phyloP scores from a whole-genome alignment of 1,140 invertebrate species.

The Drosophila bocki region DNA sequence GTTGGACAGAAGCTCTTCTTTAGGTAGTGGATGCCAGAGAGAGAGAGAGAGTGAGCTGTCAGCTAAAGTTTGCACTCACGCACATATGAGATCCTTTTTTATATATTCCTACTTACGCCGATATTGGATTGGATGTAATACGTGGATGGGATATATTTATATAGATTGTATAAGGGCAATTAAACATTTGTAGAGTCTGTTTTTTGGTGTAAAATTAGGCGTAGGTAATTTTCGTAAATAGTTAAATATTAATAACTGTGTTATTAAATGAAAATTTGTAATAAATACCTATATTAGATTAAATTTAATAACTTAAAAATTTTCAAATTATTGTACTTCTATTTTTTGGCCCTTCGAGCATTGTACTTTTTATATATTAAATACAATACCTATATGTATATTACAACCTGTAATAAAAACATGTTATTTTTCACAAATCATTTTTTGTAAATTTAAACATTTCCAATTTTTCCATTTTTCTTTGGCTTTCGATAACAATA shows the following conservation, averaged over 20 bases:
- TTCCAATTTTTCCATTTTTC: not conserved
- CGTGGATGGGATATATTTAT: not conserved
- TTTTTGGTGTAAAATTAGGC: not conserved
- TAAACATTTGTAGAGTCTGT: not conserved
- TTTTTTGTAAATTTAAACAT: not conserved
- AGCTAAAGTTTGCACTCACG: conserved; percentile 39
- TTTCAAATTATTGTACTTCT: not conserved
- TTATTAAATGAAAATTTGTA: no score
- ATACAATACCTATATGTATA: no score
- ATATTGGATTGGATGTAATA: not conserved
- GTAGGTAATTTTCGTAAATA: no score
- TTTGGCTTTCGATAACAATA: not conserved
- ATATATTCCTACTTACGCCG: not conserved
- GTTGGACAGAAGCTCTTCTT: conserved; percentile 42
- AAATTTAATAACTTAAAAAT: no score
- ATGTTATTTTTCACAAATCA: not conserved
- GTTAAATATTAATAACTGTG: no score
- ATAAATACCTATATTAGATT: no score
- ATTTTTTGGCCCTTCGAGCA: not conserved
- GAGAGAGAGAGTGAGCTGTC: conserved; percentile 20
- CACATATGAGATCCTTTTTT: conserved; percentile 34
- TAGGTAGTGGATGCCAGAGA: not conserved
- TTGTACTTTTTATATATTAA: no score
- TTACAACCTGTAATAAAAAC: not conserved
- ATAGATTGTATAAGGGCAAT: not conserved